These are phyloP conservation scores for Phenganax subtilis DNA, from an alignment of 92 coral and sea anemone species.

Conservation along the genomic window DNA sequence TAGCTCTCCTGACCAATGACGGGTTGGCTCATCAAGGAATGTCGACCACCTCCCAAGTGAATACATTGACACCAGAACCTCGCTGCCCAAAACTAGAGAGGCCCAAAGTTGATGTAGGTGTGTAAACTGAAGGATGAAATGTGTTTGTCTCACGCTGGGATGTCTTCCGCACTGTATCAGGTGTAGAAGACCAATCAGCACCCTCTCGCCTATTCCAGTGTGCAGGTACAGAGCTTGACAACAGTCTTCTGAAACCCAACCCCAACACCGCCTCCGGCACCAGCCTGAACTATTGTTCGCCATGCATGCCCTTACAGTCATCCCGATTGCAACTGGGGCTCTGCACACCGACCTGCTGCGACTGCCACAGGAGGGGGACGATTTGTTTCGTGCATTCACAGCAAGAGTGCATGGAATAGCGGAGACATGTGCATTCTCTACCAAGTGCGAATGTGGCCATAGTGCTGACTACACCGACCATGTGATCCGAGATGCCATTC, in stretches of 20 bases:
- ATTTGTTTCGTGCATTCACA: conserved; percentile 54
- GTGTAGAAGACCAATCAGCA: conserved; percentile 53
- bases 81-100: conserved; percentile 59
- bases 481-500: too few relatives aligned
- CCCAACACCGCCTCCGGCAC: conserved; percentile 39
- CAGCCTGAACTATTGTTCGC: conserved; percentile 41
- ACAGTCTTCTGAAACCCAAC: conserved; percentile 51
- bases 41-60: too few relatives aligned
- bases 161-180: conserved; percentile 55
- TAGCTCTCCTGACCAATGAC: conserved; percentile 10
- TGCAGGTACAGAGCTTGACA: conserved; percentile 52
- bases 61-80: conserved; percentile 8
- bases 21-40: not conserved
- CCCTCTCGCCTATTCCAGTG: conserved; percentile 62
- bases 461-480: too few relatives aligned
- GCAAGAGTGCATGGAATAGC: not conserved
- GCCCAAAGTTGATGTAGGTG: conserved; percentile 56
- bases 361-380: conserved; percentile 51
- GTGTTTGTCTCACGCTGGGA: conserved; percentile 58
- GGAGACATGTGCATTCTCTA: too few relatives aligned
- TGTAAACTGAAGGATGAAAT: conserved; percentile 57
- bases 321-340: conserved; percentile 59
- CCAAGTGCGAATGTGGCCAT: too few relatives aligned
- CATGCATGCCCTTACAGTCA: conserved; percentile 62
- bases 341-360: conserved; percentile 58